phyloP scores from a whole-genome alignment of 1,140 invertebrate genomes.

The Apis dorsata region DNA sequence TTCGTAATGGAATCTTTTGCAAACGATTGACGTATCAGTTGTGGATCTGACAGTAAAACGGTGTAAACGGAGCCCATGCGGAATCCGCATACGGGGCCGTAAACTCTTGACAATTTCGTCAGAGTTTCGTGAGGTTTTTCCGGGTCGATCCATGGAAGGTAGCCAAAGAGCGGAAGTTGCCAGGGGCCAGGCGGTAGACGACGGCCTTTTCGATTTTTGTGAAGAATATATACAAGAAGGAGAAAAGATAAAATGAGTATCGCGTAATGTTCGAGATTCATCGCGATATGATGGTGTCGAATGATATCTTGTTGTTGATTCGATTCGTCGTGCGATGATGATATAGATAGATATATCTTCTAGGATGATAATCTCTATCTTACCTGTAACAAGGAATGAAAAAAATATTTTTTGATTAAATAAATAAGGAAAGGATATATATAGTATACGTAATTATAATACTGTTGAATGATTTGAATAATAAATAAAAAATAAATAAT shows the following conservation, averaged over 20 bases:
- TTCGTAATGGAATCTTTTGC: constrained; percentile 85
- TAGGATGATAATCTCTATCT: background rate
- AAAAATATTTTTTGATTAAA: background rate
- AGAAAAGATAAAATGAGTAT: constrained; percentile 32
- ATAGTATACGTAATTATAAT: too few species aligned
- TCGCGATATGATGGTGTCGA: constrained; percentile 5
- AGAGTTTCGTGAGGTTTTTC: constrained; percentile 86
- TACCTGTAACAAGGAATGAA: background rate
- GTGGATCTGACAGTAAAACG: constrained; percentile 87
- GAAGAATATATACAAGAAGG: constrained; percentile 27
- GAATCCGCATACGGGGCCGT: constrained; percentile 87
- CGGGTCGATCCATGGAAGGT: constrained; percentile 86
- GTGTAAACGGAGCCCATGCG: constrained; percentile 87
- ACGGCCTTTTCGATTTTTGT: constrained; percentile 8
- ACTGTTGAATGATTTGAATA: too few species aligned
- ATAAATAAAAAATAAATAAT: too few species aligned
- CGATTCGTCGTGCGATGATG: background rate
- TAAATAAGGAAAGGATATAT: too few species aligned
- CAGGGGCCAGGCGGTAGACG: constrained; percentile 87
- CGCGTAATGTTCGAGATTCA: constrained; percentile 37
- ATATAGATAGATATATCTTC: background rate
- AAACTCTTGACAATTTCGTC: constrained; percentile 83
- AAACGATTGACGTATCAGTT: constrained; percentile 85
- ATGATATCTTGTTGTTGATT: background rate
- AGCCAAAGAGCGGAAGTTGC: constrained; percentile 89